Base-by-base conservation (phyloP, 2,888 invertebrate genomes). In the Odontocerum albicorne region DNA sequence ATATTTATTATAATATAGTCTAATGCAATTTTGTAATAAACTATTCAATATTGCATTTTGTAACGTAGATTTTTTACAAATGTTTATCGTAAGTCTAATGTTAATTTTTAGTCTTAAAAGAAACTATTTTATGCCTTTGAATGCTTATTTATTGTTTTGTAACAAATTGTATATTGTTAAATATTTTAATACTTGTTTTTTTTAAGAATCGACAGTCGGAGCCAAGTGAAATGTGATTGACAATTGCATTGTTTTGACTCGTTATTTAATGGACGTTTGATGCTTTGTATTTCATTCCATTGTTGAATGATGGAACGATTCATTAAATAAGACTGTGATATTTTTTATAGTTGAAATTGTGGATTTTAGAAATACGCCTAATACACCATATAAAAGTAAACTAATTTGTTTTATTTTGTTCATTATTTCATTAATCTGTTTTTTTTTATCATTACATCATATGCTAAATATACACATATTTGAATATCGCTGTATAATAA, bases 281-380 rank as follows among this genome's bases (percentile, higher is more conserved):
- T 27, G 42, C n/a, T n/a, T n/a, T 44, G 47, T 17, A 33, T 57
- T 47, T 55, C 43, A 51, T 47, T 57, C 40, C 39, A 40, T 13
- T 15, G 7, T 46, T 35, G 51, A 39, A 57, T 54, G 49, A 45
- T 59, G 16, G 33, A 55, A 59, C 59, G 53, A 52, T 55, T 55
- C 59, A 55, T 59, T 59, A 53, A 59, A 59, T 59, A 20, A 45
- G 59, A 55, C 59, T 59, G 59, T 59, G 59, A 59, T 59, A 59
- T 59, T 59, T 59, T 59, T 21, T 55, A 31, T 55, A 55, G 42
- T 27, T 27, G 27, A 27, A 27, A 7, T 27, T 27, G 4, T n/a
- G n/a, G n/a, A n/a, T n/a, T n/a, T n/a, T n/a, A n/a, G n/a, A n/a
- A n/a, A n/a, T n/a, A n/a, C n/a, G n/a, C n/a, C n/a, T n/a, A n/a